Conservation (phyloP, 2,888 invertebrate species). For the Volucella zonaria region DNA sequence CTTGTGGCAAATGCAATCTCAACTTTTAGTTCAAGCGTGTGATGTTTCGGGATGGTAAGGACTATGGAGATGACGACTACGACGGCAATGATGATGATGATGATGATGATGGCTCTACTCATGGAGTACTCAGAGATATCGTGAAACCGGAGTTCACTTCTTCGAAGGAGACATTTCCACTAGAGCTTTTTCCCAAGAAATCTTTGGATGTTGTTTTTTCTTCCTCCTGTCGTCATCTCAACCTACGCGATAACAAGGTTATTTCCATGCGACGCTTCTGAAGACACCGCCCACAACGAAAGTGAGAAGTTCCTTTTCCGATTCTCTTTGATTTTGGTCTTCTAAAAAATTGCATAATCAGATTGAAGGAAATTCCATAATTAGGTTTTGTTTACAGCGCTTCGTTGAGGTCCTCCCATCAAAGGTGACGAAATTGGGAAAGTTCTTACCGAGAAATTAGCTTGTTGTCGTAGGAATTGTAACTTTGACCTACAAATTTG, state of each 20-base stretch:
- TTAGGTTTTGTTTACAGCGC: conserved; percentile 47
- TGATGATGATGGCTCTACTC: conserved; percentile 69
- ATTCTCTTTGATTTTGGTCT: conserved; percentile 65
- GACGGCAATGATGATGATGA: conserved; percentile 15
- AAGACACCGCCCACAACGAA: conserved; percentile 27
- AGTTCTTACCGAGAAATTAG: conserved; percentile 18
- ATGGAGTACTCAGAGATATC: conserved; percentile 51
- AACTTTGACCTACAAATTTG: conserved; percentile 5
- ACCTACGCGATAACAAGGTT: conserved; percentile 60
- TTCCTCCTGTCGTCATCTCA: conserved; percentile 25
- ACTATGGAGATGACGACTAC: conserved; percentile 1
- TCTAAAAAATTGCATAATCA: conserved; percentile 61
- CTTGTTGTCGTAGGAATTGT: background rate
- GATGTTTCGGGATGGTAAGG: conserved; percentile 41
- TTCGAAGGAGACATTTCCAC: conserved; percentile 51
- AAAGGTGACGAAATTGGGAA: conserved; percentile 66
- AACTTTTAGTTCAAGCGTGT: conserved; percentile 62
- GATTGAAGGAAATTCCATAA: conserved; percentile 60
- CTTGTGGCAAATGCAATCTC: conserved; percentile 72
- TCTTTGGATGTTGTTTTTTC: background rate
- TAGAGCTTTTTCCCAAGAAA: background rate
- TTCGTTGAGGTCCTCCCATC: conserved; percentile 44
- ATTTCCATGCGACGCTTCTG: conserved; percentile 62
- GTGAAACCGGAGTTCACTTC: conserved; percentile 29
- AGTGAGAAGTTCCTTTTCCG: conserved; percentile 5